phyloP scores from a whole-genome alignment of 1,140 invertebrate genomes.

The Drosophila suzukii region DNA sequence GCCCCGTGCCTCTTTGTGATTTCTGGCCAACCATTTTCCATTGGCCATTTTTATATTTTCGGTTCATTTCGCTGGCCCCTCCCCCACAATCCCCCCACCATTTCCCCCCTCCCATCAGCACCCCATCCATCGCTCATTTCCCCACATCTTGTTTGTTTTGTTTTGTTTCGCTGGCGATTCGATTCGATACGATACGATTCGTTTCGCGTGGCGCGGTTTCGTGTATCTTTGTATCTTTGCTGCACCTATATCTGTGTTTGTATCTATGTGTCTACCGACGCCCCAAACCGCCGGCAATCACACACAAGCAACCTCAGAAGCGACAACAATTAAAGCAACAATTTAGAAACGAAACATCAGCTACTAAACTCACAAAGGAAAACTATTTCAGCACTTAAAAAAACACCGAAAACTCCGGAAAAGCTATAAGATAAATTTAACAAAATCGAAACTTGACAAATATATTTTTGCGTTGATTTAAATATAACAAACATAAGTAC shows the following conservation, averaged over 20 bases:
- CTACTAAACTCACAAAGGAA: not conserved
- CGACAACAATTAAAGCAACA: conserved; percentile 21
- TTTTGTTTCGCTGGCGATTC: conserved; percentile 31
- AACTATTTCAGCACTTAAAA: not conserved
- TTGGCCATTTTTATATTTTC: conserved; percentile 76
- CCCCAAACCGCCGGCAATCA: conserved; percentile 62
- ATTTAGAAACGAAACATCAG: conserved; percentile 1
- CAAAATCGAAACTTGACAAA: not conserved
- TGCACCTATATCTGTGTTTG: conserved; percentile 18
- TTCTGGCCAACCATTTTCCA: conserved; percentile 76
- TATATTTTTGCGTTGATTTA: not conserved
- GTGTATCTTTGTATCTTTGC: conserved; percentile 20
- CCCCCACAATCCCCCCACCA: not conserved
- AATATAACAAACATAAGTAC: not conserved
- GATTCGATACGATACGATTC: conserved; percentile 33
- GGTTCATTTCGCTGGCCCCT: conserved; percentile 62
- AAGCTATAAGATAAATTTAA: not conserved
- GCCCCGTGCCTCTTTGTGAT: conserved; percentile 67
- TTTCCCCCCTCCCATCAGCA: not conserved
- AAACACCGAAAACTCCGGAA: not conserved
- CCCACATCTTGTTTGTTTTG: conserved; percentile 28
- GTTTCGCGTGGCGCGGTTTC: conserved; percentile 60
- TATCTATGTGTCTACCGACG: conserved; percentile 33
- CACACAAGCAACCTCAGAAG: conserved; percentile 30
- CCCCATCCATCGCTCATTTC: conserved; percentile 11